Evolutionary conservation across 2,113 vertebrate genomes (phyloP).

Genomic region (Gasterosteus nipponicus): DNA sequence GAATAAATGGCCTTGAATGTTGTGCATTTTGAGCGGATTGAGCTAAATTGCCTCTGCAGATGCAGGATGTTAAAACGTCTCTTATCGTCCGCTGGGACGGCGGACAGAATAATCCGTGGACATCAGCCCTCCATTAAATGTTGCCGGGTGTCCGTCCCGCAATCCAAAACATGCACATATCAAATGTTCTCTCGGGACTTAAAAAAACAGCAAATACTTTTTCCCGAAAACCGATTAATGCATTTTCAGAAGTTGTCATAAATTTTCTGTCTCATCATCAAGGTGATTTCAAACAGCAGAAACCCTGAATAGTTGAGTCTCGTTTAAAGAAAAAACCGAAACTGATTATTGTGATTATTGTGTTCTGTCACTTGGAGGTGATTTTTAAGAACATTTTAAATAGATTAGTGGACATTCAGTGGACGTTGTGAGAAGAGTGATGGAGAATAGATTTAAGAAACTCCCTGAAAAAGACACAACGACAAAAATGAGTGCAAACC

Average conservation of each 20-base stretch:
- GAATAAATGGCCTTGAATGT: not conserved
- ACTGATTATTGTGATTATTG: not conserved
- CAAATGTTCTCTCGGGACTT: not conserved
- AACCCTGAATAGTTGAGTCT: not conserved
- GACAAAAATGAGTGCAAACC: not conserved
- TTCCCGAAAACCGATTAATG: not conserved
- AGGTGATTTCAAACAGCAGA: not conserved
- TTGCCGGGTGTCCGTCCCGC: not conserved
- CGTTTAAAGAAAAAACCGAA: not conserved
- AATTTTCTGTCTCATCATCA: not conserved
- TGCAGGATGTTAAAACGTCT: not conserved
- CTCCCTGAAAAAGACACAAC: not conserved
- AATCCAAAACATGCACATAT: not conserved
- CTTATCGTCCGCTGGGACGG: not conserved
- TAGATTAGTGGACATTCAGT: not conserved
- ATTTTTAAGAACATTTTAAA: not conserved
- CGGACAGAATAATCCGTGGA: not conserved
- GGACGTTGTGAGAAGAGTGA: not conserved
- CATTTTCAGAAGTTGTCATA: too few species aligned
- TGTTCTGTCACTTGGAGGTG: not conserved
- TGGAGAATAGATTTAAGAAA: not conserved
- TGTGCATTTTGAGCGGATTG: not conserved
- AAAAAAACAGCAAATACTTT: not conserved
- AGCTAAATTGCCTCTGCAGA: not conserved
- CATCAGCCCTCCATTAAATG: not conserved